Base-by-base conservation (phyloP, 2,113 vertebrate genomes). In the Gopherus evgoodei region DNA sequence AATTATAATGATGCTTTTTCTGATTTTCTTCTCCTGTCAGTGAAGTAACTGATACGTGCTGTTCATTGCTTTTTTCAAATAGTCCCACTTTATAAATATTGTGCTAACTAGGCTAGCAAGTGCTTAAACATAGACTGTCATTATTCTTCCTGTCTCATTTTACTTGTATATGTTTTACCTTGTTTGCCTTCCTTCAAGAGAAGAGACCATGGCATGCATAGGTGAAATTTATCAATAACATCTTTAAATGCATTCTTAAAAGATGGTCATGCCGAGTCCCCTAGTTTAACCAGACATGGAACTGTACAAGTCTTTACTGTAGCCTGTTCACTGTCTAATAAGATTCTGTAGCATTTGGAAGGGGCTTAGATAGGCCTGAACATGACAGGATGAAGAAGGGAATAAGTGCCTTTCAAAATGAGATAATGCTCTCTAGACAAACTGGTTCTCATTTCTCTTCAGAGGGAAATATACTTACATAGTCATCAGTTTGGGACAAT, bases 1-100 rank as follows among this genome's bases (percentile, higher is more conserved):
- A 95, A 93, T 96, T 89, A 88, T 92, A 90, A 2, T 75, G 54
- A 78, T 35, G 65, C 50, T 79, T 93, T 72, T 87, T 62, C 90
- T 78, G 50, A n/a, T 91, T 62, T 96, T 96, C 47, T 83, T 47
- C 65, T 62, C 57, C 19, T 53, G 29, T 79, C 44, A 52, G 47
- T 52, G 31, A 35, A 76, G 24, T 62, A 78, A 78, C 69, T 53
- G 80, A 21, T 75, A 89, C 19, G 24, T 87, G 81, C 81, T 69
- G 29, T 92, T 92, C 86, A 80, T 87, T 83, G 59, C 54, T 88
- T 62, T 80, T 81, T 84, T 76, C 91, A 89, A 89, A 93, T 57
- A 76, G 78, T 75, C 78, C 42, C 78, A 19, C 44, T 84, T 62
- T 81, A 81, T 81, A 85, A 92, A 79, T 47, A n/a, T 54, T 84